Conservation (phyloP, 2,797 vertebrate species). For the Protosalanx chinensis region DNA sequence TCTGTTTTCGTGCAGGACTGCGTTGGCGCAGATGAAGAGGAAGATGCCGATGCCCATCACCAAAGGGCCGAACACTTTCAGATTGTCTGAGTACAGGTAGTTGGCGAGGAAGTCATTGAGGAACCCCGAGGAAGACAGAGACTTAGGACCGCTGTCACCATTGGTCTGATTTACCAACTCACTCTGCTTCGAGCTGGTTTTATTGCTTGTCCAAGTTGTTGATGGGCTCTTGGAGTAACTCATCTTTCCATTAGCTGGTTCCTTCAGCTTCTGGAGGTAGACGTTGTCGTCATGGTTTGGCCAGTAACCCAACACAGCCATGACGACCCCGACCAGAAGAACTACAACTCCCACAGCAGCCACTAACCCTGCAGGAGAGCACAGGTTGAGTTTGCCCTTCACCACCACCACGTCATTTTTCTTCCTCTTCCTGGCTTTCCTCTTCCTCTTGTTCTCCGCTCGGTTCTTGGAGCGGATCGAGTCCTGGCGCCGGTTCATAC, state of each 20-base stretch:
- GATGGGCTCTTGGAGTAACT: conserved; percentile 55
- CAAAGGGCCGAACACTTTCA: conserved; percentile 94
- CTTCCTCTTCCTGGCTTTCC: conserved; percentile 90
- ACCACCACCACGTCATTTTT: conserved; percentile 94
- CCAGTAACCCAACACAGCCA: conserved; percentile 97
- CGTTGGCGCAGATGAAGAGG: conserved; percentile 97
- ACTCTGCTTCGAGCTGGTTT: conserved; percentile 29
- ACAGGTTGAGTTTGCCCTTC: conserved; percentile 94
- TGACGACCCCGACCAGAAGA: conserved; percentile 87
- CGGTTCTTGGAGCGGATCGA: conserved; percentile 86
- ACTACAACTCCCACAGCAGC: conserved; percentile 87
- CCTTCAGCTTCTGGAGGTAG: conserved; percentile 61
- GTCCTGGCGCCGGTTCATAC: conserved; percentile 96
- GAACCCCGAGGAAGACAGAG: conserved; percentile 73
- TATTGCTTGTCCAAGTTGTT: conserved; percentile 39
- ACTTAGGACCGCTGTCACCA: conserved; percentile 53
- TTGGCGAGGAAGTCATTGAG: conserved; percentile 82
- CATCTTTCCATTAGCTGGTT: conserved; percentile 44
- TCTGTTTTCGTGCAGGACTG: conserved; percentile 93
- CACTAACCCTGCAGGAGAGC: conserved; percentile 87
- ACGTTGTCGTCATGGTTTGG: conserved; percentile 78
- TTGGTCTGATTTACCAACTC: conserved; percentile 54
- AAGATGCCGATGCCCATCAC: conserved; percentile 99
- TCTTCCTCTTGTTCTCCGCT: conserved; percentile 83
- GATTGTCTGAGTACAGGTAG: conserved; percentile 94